Conservation (phyloP, 2,113 vertebrate genomes). For the Romanogobio albipinnatus region DNA sequence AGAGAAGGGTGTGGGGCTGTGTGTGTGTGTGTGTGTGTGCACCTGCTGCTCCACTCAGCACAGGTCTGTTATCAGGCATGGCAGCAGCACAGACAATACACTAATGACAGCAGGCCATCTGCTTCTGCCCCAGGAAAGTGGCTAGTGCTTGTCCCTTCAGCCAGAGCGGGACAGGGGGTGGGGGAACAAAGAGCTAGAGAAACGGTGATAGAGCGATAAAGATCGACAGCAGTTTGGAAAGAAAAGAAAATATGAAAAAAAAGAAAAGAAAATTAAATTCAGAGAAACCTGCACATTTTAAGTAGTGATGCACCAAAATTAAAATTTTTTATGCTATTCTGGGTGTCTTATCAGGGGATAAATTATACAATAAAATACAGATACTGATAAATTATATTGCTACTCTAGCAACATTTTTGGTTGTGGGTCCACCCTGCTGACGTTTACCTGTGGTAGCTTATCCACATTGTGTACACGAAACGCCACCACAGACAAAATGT, state of each 20-base stretch:
- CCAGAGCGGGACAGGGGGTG: neutral
- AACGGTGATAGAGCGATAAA: conserved; percentile 4
- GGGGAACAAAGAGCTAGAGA: neutral
- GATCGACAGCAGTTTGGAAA: neutral
- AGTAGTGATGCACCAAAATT: neutral
- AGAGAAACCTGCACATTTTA: neutral
- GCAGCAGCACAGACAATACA: conserved; percentile 57
- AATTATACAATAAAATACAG: neutral
- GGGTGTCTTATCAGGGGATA: neutral
- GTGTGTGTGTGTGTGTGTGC: conserved; percentile 31
- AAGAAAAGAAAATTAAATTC: neutral
- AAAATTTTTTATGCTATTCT: no score
- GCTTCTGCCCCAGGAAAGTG: conserved; percentile 50
- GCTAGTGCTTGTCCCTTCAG: conserved; percentile 26
- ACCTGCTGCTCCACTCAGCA: conserved; percentile 50
- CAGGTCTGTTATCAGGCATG: conserved; percentile 48
- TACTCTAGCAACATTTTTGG: neutral
- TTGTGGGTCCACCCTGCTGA: neutral
- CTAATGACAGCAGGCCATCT: conserved; percentile 58
- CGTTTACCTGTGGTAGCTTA: neutral
- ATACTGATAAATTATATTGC: no score
- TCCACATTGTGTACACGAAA: neutral
- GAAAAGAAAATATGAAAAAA: neutral
- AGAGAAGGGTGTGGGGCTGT: conserved; percentile 18
- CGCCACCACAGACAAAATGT: neutral